phyloP scores from a whole-genome alignment of 2,888 invertebrate species.

The Mamestra brassicae region DNA sequence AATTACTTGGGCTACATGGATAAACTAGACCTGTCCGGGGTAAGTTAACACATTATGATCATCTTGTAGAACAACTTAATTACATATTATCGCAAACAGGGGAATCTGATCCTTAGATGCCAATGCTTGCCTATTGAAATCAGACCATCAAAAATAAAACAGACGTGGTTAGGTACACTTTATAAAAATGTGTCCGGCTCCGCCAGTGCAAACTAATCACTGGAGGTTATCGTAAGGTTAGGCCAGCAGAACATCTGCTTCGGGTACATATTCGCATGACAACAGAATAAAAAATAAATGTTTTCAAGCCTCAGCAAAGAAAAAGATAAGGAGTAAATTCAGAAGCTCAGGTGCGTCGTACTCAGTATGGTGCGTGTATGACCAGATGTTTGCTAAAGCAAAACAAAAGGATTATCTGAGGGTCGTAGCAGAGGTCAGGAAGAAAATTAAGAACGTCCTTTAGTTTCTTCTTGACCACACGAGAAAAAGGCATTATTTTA shows the following conservation, averaged over 20 bases:
- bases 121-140: neutral
- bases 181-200: neutral
- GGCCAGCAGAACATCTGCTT: neutral
- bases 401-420: too few species aligned
- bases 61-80: neutral
- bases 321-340: neutral
- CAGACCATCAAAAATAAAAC: neutral
- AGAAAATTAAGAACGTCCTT: too few species aligned
- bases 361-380: neutral
- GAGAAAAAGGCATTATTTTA: too few species aligned
- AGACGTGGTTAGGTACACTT: too few species aligned
- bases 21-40: slow-evolving; percentile 94
- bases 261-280: neutral
- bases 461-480: too few species aligned
- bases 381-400: too few species aligned
- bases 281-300: neutral
- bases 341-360: neutral
- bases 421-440: too few species aligned
- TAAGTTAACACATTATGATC: slow-evolving; percentile 82
- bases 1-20: slow-evolving; percentile 96
- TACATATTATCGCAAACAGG: too few species aligned
- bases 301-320: neutral
- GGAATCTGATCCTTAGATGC: neutral
- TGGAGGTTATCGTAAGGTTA: slow-evolving; percentile 43
- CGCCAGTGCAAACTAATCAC: neutral